Evolutionary conservation across 30 jellyfish, hydroid and myxozoan species (phyloP), one percentile per base, ranked within the genome.

Genomic region (Aurelia coerulea): DNA sequence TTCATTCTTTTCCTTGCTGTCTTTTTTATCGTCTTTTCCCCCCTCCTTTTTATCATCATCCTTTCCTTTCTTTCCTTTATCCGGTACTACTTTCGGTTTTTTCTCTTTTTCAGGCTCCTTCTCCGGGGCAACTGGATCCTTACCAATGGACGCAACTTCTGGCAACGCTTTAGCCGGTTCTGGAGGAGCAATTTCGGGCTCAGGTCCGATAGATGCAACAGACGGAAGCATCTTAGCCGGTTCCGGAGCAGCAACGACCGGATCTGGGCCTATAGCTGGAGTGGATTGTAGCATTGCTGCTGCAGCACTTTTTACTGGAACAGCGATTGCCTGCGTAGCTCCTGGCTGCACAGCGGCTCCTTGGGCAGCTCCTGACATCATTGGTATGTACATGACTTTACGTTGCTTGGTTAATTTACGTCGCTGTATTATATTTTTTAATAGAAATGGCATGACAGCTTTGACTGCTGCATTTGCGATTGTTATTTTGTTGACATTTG

Each of bases 381-480:
- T 29, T 9, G 93, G 88, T 37, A 83, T 37, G 15, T 73, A 73
- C 23, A 84, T 4, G 1, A 68, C 79, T 59, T 84, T 84, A 9
- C 42, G 74, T 46, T 74, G 73, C 5, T 65, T 59, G 19, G 37
- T 29, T 35, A 17, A 35, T 15, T 11, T 52, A 5, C 83, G 81
- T 29, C 69, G 66, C 15, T 72, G 78, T 13, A 84, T 72, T n/a
- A 80, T 73, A 46, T 88, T 65, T 53, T 89, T 74, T 16, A 89
- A 29, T 18, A 89, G 9, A 19, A 89, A 72, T 19, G 97, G 97
- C 76, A 89, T 51, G 1, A 89, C 58, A 2, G 97, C 97, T 51
- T 89, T 89, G 15, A 89, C 97, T 13, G 97, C 97, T 32, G 90
- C 92, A 74, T 80, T 73, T 15, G 97, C 97, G 16, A 89, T 78